A percentile compares a stretch with the other conserved stretches of the same genome.
These are phyloP conservation scores for Malacosoma neustria DNA, from an alignment of 2,888 invertebrate genomes.

Conservation along the genomic window DNA sequence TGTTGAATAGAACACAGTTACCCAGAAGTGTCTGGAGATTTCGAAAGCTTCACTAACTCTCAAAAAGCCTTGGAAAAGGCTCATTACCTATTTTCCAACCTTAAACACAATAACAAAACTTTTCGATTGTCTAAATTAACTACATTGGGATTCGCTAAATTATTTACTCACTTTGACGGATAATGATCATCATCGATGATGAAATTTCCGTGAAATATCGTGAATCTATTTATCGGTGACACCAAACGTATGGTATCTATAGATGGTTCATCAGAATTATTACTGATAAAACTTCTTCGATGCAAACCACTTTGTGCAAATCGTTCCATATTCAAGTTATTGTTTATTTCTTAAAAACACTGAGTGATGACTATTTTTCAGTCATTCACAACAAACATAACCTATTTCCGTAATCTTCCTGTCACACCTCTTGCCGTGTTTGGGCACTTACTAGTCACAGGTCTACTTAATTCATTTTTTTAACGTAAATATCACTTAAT, in stretches of 20 bases:
- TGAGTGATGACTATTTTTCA: slow-evolving; percentile 5
- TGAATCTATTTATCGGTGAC: slow-evolving; percentile 53
- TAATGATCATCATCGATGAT: slow-evolving; percentile 36
- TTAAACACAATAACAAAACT: no score
- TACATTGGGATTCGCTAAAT: no score
- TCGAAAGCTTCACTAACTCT: no score
- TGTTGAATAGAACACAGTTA: no score
- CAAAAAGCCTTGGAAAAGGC: no score
- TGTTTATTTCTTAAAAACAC: slow-evolving; percentile 11
- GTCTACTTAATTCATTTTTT: no score
- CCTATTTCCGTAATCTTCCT: slow-evolving; percentile 14
- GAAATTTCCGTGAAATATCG: slow-evolving; percentile 50
- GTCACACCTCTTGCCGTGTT: not conserved
- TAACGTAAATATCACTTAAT: no score
- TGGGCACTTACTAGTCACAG: no score
- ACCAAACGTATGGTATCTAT: slow-evolving; percentile 54
- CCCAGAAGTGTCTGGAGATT: no score
- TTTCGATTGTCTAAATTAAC: no score
- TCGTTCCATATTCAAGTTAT: slow-evolving; percentile 38
- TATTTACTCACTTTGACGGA: slow-evolving; percentile 47
- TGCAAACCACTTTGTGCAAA: slow-evolving; percentile 39
- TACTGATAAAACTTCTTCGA: slow-evolving; percentile 49
- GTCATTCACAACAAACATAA: slow-evolving; percentile 23
- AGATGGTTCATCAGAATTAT: slow-evolving; percentile 40
- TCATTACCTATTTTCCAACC: no score